A percentile compares a stretch with the other conserved stretches of the same genome.
These are phyloP conservation scores for Polydesmus complanatus DNA, from an alignment of 2,888 invertebrate species.

Conservation along the genomic window DNA sequence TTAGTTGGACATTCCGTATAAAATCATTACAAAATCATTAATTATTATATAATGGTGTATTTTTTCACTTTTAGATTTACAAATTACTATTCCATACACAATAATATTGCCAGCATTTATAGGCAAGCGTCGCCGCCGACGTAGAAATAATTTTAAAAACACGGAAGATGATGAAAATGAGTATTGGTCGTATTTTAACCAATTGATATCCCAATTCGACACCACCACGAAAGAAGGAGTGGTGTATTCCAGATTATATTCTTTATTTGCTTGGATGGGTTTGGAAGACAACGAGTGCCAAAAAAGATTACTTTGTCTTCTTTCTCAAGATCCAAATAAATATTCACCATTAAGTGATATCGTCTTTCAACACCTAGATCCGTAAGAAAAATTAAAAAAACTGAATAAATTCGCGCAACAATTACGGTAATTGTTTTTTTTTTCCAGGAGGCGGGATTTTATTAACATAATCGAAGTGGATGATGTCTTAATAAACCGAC, in stretches of 20 bases:
- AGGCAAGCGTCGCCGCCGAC: background rate
- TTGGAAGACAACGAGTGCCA: background rate
- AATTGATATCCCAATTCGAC: background rate
- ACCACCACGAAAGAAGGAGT: background rate
- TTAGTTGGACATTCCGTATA: too few species aligned
- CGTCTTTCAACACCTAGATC: background rate
- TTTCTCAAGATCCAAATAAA: background rate
- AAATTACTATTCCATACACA: background rate
- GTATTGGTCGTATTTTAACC: background rate
- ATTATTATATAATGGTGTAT: background rate
- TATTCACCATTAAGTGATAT: background rate
- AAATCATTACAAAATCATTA: background rate
- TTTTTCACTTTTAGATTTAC: background rate
- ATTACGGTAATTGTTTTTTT: background rate
- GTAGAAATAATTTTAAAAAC: background rate
- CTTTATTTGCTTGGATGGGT: background rate
- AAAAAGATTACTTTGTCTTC: background rate
- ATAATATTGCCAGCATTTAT: background rate
- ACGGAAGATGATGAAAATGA: background rate
- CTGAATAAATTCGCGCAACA: too few species aligned
- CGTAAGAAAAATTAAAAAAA: background rate
- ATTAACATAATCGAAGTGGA: background rate
- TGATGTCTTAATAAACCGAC: background rate
- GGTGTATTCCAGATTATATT: background rate
- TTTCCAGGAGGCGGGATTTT: background rate